A percentile compares a stretch with the other conserved stretches of the same genome.
Conservation (phyloP, 1,140 invertebrate species). For the Drosophila obscura region DNA sequence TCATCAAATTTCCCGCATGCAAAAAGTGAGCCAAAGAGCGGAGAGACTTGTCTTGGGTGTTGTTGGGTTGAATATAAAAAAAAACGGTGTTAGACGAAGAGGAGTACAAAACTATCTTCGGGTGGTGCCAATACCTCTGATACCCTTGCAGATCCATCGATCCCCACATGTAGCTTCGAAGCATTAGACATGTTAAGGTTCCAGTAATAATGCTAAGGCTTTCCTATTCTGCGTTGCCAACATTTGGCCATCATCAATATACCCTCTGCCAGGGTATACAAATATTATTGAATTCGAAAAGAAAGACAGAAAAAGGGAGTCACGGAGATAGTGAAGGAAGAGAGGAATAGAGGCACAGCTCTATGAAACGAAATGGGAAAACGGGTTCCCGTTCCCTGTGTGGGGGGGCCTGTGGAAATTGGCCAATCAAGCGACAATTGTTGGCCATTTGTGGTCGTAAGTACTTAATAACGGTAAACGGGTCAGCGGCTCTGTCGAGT, state of each 20-base stretch:
- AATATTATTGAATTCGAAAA: slow-evolving; percentile 34
- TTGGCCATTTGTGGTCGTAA: slow-evolving; percentile 67
- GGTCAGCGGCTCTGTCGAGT: slow-evolving; percentile 47
- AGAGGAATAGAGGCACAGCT: slow-evolving; percentile 3
- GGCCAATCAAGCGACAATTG: slow-evolving; percentile 80
- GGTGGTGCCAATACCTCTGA: too few species aligned
- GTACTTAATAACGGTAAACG: slow-evolving; percentile 59
- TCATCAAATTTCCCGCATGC: slow-evolving; percentile 75
- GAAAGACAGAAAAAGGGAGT: slow-evolving; percentile 14
- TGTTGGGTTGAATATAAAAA: not conserved
- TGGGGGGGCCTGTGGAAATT: slow-evolving; percentile 48
- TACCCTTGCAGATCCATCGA: too few species aligned
- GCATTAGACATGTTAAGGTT: too few species aligned
- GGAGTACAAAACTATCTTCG: not conserved
- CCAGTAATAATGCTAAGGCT: too few species aligned
- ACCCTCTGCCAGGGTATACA: too few species aligned
- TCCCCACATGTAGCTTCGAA: too few species aligned
- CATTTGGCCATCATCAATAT: too few species aligned
- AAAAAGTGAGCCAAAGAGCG: slow-evolving; percentile 53
- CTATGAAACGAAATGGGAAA: slow-evolving; percentile 67
- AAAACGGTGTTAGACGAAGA: too few species aligned
- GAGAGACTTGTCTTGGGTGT: too few species aligned
- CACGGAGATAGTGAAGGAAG: not conserved
- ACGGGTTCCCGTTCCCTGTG: slow-evolving; percentile 38
- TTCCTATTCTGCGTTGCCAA: too few species aligned